Base-by-base conservation (phyloP, 2,888 invertebrate species). In the Harpalus rubripes region DNA sequence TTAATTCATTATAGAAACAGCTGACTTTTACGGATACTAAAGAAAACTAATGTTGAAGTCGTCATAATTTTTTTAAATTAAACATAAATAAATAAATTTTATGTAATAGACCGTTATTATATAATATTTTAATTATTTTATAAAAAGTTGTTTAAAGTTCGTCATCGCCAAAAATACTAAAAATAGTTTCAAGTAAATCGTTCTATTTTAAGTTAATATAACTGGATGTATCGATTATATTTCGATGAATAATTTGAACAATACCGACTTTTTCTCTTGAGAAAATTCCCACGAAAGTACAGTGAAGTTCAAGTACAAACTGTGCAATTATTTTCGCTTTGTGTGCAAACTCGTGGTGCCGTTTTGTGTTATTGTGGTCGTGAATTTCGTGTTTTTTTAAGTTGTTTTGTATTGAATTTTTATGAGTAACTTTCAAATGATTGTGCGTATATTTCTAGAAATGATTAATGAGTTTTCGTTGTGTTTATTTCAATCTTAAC, bases 301-400 rank as follows among this genome's bases (percentile, higher is more conserved):
- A 74, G 72, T 74, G 52, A 74, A 74, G 72, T 44, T 74, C 72
- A 74, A 74, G 72, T 52, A 15, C 44, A 74, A 74, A 41, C 32
- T 41, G 8, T 44, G 72, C 72, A 74, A 74, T 74, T 74, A 8
- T 41, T 15, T 65, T 68, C 18, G 68, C 18, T 44, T 74, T 74
- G 72, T 74, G 72, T 41, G 7, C 32, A 44, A 6, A 10, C 12
- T 74, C 44, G 26, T 18, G 72, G 44, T n/a, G 10, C 41, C 41
- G 16, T 44, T 74, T 18, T 74, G 8, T 44, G 44, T 74, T 68
- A 15, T 41, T 18, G 72, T 72, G 18, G 6, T 41, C 18, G 72
- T 74, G 18, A 74, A 10, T 44, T 15, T 74, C 10, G 12, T 44
- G 7, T 74, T 44, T 41, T 41, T 16, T 68, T 12, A 68, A 68